Evolutionary conservation across 1,140 invertebrate genomes (phyloP), one percentile per base, ranked within the genome.

Genomic region (Stegodyphus mimosarum): DNA sequence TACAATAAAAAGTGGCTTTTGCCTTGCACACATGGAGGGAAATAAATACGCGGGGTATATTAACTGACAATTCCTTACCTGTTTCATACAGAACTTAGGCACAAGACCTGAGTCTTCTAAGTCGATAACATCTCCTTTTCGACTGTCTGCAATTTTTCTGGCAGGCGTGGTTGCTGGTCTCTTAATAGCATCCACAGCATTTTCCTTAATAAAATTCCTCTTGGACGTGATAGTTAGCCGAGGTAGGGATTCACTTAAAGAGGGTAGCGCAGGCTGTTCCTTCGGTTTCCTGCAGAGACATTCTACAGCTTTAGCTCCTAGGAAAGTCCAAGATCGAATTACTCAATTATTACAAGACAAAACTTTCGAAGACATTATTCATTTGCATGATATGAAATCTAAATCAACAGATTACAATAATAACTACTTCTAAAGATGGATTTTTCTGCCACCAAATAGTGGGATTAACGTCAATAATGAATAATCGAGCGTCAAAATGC

Each of bases 71-170:
- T 33, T 33, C 33, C 33, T 55, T 75, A 75, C 73, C 53, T 75
- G 15, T 55, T 75, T 75, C 5, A 17, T 0, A n/a, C 7, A 49
- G 6, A 55, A 75, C 13, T 75, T 75, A 18, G 73, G 73, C 11
- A 75, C 73, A 17, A 53, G 49, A 33, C 73, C 73, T 33, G 73
- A 75, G 6, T 53, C n/a, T 60, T 75, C 73, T 17, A 75, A 53
- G 17, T 55, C 73, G n/a, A 75, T 49, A 55, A 52, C 6, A 75
- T 75, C 17, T 60, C 73, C 73, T 75, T 55, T 75, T 48, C 51
- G 6, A 15, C 3, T 17, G 52, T 75, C 72, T 10, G 17, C 53
- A 3, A 1, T n/a, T 33, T 13, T 75, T 5, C 5, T 7, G 2
- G 15, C 5, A 17, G 73, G 73, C 4, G 52, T 60, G 9, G 73